Evolutionary conservation across 1,140 invertebrate genomes (phyloP).

Genomic region (Zaprionus capensis): DNA sequence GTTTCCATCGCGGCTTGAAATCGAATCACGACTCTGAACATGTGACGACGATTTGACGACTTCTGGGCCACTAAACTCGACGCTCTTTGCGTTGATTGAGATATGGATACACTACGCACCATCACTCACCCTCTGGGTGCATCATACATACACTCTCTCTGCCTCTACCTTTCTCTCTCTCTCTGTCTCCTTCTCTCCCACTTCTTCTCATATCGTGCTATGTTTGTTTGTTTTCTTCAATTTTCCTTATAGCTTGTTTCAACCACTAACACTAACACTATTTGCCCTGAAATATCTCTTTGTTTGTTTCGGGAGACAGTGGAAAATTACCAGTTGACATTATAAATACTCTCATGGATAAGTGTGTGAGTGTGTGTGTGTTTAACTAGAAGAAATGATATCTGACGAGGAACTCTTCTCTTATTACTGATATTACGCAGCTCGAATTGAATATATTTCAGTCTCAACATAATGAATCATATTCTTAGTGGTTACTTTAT

Average conservation of each 20-base stretch:
- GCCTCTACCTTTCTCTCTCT: neutral
- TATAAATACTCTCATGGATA: constrained; percentile 3
- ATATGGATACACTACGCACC: constrained; percentile 21
- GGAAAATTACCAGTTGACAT: constrained; percentile 47
- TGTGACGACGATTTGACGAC: neutral
- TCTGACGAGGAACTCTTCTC: neutral
- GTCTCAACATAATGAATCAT: neutral
- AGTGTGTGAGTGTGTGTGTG: constrained; percentile 3
- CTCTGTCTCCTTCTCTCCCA: neutral
- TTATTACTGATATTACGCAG: constrained; percentile 1
- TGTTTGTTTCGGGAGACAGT: constrained; percentile 30
- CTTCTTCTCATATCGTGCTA: constrained; percentile 10
- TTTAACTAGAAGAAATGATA: neutral
- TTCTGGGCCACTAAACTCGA: constrained; percentile 2
- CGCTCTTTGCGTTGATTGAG: constrained; percentile 13
- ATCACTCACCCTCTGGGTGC: constrained; percentile 25
- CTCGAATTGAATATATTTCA: neutral
- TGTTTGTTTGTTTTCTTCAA: constrained; percentile 39
- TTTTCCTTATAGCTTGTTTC: constrained; percentile 32
- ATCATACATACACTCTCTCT: neutral
- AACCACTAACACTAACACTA: constrained; percentile 42
- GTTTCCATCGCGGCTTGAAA: constrained; percentile 30
- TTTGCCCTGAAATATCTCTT: constrained; percentile 26
- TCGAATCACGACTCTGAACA: constrained; percentile 38
- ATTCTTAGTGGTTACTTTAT: too few relatives aligned